These are phyloP conservation scores for Hemicentrotus pulcherrimus DNA, from an alignment of 35 echinoderm and acorn worm genomes.

Conservation along the genomic window DNA sequence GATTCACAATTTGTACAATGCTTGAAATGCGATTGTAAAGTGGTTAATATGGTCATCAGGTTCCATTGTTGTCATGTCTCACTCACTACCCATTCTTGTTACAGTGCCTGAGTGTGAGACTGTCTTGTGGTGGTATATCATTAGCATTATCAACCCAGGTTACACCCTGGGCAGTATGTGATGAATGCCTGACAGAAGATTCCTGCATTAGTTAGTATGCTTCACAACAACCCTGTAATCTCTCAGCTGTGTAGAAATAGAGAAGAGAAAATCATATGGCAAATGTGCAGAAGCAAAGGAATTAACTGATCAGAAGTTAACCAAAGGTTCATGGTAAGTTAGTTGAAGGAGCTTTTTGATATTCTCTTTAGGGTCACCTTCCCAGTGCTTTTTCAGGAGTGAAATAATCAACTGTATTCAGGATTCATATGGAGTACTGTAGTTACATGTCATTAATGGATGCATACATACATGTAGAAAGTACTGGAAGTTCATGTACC, in stretches of 20 bases:
- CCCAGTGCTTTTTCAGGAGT: neutral
- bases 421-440: neutral
- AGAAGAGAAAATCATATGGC: neutral
- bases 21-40: no score
- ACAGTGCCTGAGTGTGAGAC: neutral
- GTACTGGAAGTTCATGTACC: neutral
- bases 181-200: slow-evolving; percentile 6
- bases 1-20: no score
- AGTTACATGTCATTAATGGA: neutral
- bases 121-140: slow-evolving; percentile 32
- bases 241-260: neutral
- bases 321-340: neutral
- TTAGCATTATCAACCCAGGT: slow-evolving; percentile 34
- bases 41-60: no score
- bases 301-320: neutral
- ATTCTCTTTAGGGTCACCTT: neutral
- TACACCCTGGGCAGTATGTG: slow-evolving; percentile 41
- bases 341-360: neutral
- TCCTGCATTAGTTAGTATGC: neutral
- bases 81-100: no score
- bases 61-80: no score
- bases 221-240: neutral
- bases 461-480: neutral
- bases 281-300: neutral
- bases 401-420: neutral